Conservation (phyloP, 2,113 vertebrate genomes). For the Podarcis muralis region DNA sequence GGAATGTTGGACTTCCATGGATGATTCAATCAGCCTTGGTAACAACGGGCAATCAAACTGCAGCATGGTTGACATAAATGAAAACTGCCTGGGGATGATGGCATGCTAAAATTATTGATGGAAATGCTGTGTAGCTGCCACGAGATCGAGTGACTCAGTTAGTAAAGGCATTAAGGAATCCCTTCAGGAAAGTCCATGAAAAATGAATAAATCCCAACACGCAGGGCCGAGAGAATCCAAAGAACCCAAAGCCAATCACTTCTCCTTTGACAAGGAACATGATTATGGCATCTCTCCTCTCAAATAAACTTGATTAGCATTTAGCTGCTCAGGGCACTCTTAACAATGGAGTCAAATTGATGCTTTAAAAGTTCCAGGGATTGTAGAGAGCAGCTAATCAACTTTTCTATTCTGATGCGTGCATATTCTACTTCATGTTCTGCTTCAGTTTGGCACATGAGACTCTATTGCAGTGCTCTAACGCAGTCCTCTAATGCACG, state of each 20-base stretch:
- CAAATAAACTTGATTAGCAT: background rate
- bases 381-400: background rate
- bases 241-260: background rate
- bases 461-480: too few species aligned
- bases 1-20: too few species aligned
- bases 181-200: background rate
- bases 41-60: background rate
- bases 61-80: background rate
- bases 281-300: background rate
- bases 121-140: background rate
- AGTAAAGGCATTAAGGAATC: background rate
- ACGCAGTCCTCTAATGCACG: background rate
- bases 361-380: background rate
- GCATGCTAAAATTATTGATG: constrained; percentile 1
- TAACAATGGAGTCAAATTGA: background rate
- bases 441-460: background rate
- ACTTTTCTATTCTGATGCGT: background rate
- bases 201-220: background rate
- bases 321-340: background rate
- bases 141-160: background rate
- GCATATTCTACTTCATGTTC: background rate
- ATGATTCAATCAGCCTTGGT: background rate
- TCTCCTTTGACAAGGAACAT: background rate
- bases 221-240: background rate
- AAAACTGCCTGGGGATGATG: background rate